phyloP scores from a whole-genome alignment of 2,888 invertebrate genomes.

The Malacosoma neustria region DNA sequence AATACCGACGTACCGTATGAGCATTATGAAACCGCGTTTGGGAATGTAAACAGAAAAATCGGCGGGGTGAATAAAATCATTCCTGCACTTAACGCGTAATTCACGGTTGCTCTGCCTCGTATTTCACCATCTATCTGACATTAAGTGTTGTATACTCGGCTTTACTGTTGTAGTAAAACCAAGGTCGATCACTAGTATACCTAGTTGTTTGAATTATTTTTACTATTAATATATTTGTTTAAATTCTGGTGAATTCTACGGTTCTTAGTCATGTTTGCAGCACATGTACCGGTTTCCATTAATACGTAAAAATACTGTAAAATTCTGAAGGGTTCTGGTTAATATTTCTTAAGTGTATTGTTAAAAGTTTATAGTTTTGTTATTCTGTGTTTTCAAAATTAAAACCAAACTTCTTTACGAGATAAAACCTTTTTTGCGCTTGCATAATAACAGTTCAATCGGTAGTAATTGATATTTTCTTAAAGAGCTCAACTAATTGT shows the following conservation, averaged over 20 bases:
- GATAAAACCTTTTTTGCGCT: too few relatives aligned
- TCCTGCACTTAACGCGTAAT: conserved; percentile 39
- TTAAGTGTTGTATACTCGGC: conserved; percentile 56
- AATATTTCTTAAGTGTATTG: background rate
- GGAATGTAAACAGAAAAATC: conserved; percentile 43
- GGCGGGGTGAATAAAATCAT: conserved; percentile 63
- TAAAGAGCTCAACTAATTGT: too few relatives aligned
- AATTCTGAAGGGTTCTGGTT: background rate
- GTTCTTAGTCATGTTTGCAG: conserved; percentile 14
- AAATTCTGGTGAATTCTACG: conserved; percentile 15
- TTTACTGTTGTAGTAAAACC: conserved; percentile 55
- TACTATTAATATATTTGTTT: conserved; percentile 16
- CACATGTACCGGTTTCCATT: conserved; percentile 10
- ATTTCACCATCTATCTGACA: conserved; percentile 50
- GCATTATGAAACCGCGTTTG: conserved; percentile 36
- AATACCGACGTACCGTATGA: background rate
- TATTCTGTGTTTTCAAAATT: background rate
- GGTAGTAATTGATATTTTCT: too few relatives aligned
- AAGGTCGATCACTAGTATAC: conserved; percentile 44
- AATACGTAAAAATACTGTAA: conserved; percentile 6
- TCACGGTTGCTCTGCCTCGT: conserved; percentile 32
- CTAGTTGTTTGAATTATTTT: conserved; percentile 23
- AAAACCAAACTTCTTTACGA: too few relatives aligned
- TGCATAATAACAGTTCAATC: too few relatives aligned
- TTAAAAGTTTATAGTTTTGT: background rate